phyloP scores from a whole-genome alignment of 1,140 invertebrate species.

The Lepidostoma basale region DNA sequence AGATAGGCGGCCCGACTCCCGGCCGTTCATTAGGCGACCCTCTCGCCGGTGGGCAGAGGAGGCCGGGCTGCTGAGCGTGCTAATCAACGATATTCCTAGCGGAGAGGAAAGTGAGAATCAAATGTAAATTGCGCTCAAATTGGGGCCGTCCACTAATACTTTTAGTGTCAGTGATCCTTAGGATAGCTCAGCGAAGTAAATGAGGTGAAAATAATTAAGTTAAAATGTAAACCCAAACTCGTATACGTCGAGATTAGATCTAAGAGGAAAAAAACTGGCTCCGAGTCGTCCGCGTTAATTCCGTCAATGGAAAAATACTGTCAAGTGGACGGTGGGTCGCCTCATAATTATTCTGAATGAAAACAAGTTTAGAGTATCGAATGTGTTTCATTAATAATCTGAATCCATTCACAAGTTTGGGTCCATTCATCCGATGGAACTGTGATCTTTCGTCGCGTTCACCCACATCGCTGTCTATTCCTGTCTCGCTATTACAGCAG shows the following conservation, averaged over 20 bases:
- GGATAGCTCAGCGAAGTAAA: too few relatives aligned
- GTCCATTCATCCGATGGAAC: constrained; percentile 32
- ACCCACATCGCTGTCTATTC: constrained; percentile 13
- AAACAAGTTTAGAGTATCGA: constrained; percentile 39
- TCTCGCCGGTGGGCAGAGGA: not conserved
- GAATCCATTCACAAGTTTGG: constrained; percentile 30
- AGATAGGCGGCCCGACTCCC: constrained; percentile 30
- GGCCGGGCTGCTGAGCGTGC: too few relatives aligned
- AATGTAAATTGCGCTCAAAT: too few relatives aligned
- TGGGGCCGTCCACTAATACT: too few relatives aligned
- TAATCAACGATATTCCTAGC: too few relatives aligned
- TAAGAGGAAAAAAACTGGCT: not conserved
- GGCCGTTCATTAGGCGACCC: constrained; percentile 15
- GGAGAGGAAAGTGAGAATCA: too few relatives aligned
- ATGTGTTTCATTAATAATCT: constrained; percentile 38
- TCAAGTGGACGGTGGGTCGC: constrained; percentile 5
- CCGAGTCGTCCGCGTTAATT: not conserved
- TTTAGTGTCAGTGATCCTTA: too few relatives aligned
- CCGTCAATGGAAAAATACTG: constrained; percentile 2
- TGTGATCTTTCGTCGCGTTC: constrained; percentile 17
- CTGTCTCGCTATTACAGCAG: too few relatives aligned
- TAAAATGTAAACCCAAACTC: not conserved
- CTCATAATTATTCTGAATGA: constrained; percentile 39
- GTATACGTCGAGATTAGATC: not conserved
- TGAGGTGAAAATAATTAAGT: not conserved